Base-by-base conservation (phyloP, 2,113 vertebrate genomes). In the Eptatretus burgeri region DNA sequence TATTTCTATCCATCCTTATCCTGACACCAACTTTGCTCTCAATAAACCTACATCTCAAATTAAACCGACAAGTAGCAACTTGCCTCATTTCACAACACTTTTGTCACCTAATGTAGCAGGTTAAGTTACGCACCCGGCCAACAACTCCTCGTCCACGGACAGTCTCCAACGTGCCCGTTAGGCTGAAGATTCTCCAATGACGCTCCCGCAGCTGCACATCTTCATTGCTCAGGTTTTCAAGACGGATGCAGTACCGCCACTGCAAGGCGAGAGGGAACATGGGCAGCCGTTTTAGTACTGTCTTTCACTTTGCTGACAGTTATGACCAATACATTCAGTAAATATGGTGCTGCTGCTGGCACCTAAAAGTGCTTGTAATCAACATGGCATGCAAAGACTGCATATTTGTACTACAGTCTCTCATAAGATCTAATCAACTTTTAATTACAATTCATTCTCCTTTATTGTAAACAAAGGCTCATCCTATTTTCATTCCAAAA, bases 181-280 rank as follows among this genome's bases (percentile, higher is more conserved):
- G 77, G 71, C 89, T 96, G 71, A 94, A 96, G 76, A 96, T 96
- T 71, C 89, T 80, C 89, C 89, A 96, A 75, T 96, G 89, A 56
- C 89, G 71, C 18, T 96, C 89, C 27, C 89, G 77, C 62, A 96
- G 82, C 69, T 96, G 89, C 13, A 96, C 85, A 64, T 91, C 85
- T n/a, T 94, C 87, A 1, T 69, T 78, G 65, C 86, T 81, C 18
- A 96, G 76, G 74, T 96, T 96, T 75, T 96, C 89, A 75, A 96
- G 68, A 52, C 89, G 89, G 66, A 96, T 94, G 49, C 88, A 96
- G 71, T 96, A 96, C 19, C 89, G 78, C 89, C 89, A 96, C 89
- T 94, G 69, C 20, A 49, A 2, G 52, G 14, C 27, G 60, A 56
- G 7, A 53, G 10, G 17, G 18, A 49, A 50, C 11, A 11, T 18